Base-by-base conservation (phyloP, 2,888 invertebrate species). In the Lycia hirtaria region DNA sequence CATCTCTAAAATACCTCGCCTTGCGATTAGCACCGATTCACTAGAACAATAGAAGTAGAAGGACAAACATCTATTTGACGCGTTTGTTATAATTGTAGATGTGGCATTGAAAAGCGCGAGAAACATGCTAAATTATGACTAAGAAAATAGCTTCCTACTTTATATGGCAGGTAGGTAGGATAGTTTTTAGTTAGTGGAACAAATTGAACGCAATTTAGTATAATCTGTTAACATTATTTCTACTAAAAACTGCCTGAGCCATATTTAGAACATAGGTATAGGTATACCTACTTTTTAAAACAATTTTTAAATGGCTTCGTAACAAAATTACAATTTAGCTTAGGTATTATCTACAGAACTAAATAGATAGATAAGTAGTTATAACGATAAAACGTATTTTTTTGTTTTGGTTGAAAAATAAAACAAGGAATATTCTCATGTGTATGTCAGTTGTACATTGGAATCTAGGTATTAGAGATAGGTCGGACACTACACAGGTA, bases 21-120 rank as follows among this genome's bases (percentile, higher is more conserved):
- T 59, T 64, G 64, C 65, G 72, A 77, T 81, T 81, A 80, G 72
- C 67, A 55, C 55, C 69, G 62, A 76, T 81, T 81, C 75, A 57
- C 64, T 56, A 65, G 76, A 81, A 87, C 86, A 87, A 87, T 81
- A 72, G 83, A 77, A 78, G 68, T 73, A 54, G 67, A 63, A 65
- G 65, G 62, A 69, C 67, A 70, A 64, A 63, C 60, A 56, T 62
- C 56, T 53, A 43, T 33, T 54, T 54, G 54, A 58, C 52, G 54
- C 41, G 52, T 38, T 32, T 28, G 40, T 53, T 48, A 26, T 65
- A 65, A 67, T 67, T 62, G 52, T 41, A 24, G 37, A 35, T 26
- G 50, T 71, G 78, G 67, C 73, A 73, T 77, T 77, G 76, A 71
- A 71, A 55, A 53, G 51, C 54, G 45, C 57, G 47, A 47, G 48